These are phyloP conservation scores for Sminthurinus signatus DNA, from an alignment of 1,140 invertebrate genomes.

Conservation along the genomic window DNA sequence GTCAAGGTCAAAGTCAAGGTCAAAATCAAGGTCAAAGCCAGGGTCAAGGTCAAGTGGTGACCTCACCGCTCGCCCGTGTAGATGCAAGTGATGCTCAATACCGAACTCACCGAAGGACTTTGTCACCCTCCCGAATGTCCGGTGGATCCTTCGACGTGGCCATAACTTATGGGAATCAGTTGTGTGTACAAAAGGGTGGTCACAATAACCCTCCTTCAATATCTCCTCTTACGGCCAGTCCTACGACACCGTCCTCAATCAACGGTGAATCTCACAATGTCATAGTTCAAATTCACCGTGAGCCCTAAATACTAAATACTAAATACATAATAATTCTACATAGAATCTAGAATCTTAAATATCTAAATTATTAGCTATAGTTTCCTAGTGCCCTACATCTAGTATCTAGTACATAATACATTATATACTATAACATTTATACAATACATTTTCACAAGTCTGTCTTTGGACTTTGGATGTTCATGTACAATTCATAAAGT, in stretches of 20 bases:
- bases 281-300: conserved; percentile 31
- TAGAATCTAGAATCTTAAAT: too few species aligned
- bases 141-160: conserved; percentile 41
- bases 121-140: conserved; percentile 37
- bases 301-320: too few species aligned
- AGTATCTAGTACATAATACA: too few species aligned
- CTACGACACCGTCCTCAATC: conserved; percentile 35
- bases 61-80: conserved; percentile 20
- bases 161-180: conserved; percentile 38
- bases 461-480: too few species aligned
- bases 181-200: conserved; percentile 17
- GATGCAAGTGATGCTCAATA: conserved; percentile 15
- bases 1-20: conserved; percentile 14
- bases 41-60: not conserved
- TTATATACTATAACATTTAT: too few species aligned
- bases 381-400: too few species aligned
- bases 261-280: conserved; percentile 31
- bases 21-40: conserved; percentile 3
- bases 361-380: too few species aligned
- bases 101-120: conserved; percentile 15
- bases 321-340: too few species aligned
- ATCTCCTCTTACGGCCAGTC: conserved; percentile 26
- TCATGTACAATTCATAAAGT: too few species aligned
- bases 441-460: too few species aligned
- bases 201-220: conserved; percentile 24